These are phyloP conservation scores for Haemorhous mexicanus DNA, from an alignment of 2,113 vertebrate genomes.

Conservation along the genomic window DNA sequence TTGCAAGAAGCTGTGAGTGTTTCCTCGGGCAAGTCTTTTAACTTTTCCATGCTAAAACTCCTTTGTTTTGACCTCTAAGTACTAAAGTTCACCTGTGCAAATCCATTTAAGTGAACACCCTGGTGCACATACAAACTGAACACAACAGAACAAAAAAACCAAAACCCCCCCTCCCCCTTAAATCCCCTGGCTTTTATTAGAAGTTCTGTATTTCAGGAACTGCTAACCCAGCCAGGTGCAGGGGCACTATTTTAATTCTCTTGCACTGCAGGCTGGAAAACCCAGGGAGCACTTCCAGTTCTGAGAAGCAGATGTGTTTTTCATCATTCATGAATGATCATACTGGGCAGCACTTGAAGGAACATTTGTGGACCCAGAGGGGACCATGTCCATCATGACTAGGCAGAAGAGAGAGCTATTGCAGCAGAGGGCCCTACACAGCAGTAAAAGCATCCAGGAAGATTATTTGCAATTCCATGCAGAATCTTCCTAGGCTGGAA, in stretches of 20 bases:
- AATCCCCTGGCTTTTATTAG: neutral
- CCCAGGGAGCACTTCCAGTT: neutral
- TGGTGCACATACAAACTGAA: neutral
- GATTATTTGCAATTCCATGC: neutral
- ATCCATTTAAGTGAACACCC: neutral
- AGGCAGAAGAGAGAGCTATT: neutral
- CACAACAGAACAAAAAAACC: neutral
- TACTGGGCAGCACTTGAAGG: neutral
- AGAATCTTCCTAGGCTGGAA: slow-evolving; percentile 2
- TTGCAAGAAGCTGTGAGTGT: neutral
- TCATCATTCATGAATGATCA: neutral
- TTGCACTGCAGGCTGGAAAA: neutral
- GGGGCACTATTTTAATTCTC: neutral
- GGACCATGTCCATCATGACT: neutral
- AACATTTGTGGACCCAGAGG: neutral
- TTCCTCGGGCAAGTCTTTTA: neutral
- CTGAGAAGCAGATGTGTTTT: neutral
- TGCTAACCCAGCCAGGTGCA: neutral
- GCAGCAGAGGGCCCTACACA: neutral
- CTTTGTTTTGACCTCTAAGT: neutral
- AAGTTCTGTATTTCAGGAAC: neutral
- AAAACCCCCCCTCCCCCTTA: neutral
- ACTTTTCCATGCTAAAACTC: neutral
- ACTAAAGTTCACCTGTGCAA: neutral
- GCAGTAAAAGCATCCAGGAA: neutral